Evolutionary conservation across 2,113 vertebrate genomes (phyloP).

Genomic region (Bubo bubo): DNA sequence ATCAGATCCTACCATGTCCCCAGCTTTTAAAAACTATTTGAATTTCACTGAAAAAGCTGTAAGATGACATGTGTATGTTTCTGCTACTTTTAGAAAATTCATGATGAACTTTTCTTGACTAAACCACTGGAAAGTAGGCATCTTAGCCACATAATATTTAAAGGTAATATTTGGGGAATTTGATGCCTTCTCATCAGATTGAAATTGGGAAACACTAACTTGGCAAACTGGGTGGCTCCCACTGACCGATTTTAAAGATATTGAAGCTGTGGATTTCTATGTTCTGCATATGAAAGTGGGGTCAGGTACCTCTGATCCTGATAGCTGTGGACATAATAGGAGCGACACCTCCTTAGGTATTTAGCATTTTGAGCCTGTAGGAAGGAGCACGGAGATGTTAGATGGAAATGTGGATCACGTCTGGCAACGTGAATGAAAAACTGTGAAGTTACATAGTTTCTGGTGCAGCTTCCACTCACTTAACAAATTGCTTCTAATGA

Average conservation of each 20-base stretch:
- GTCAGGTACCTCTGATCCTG: not conserved
- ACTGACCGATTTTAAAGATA: not conserved
- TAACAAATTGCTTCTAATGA: not conserved
- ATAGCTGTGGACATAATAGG: not conserved
- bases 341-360: not conserved
- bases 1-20: not conserved
- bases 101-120: not conserved
- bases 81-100: not conserved
- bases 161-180: not conserved
- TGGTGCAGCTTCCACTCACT: not conserved
- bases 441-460: not conserved
- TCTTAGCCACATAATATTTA: not conserved
- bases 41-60: not conserved
- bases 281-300: not conserved
- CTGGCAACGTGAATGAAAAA: not conserved
- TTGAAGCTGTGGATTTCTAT: not conserved
- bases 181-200: not conserved
- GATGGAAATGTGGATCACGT: not conserved
- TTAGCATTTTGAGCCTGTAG: not conserved
- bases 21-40: not conserved
- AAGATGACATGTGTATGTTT: not conserved
- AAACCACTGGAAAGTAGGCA: conserved; percentile 7
- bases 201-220: not conserved
- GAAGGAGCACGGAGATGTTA: rapidly evolving
- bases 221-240: not conserved